Conservation (phyloP, 1,140 invertebrate genomes). For the Hydropsyche tenuis region DNA sequence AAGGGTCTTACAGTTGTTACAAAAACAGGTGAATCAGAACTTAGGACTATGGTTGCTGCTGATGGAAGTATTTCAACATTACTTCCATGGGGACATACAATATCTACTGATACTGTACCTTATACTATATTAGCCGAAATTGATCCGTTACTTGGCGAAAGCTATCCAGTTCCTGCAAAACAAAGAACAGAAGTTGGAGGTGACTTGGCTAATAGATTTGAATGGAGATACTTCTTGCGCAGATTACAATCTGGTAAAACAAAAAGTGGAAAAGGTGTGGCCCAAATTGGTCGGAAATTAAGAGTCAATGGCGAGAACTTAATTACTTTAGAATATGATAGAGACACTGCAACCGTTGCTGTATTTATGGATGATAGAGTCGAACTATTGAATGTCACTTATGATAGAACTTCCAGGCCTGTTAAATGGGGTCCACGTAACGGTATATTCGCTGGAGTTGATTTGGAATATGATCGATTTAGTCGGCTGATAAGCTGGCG, state of each 20-base stretch:
- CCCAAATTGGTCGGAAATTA: constrained; percentile 83
- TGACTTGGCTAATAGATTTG: constrained; percentile 90
- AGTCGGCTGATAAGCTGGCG: constrained; percentile 89
- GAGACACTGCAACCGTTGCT: constrained; percentile 86
- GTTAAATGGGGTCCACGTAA: constrained; percentile 88
- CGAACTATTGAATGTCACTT: constrained; percentile 89
- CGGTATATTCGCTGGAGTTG: constrained; percentile 84
- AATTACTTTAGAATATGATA: constrained; percentile 90
- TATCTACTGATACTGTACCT: constrained; percentile 86
- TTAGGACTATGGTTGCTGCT: constrained; percentile 78
- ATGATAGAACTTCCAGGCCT: constrained; percentile 88
- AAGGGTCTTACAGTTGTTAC: constrained; percentile 86
- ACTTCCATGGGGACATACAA: constrained; percentile 82
- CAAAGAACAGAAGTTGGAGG: constrained; percentile 88
- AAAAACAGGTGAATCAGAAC: constrained; percentile 79
- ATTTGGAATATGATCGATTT: constrained; percentile 91
- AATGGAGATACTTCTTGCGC: constrained; percentile 91
- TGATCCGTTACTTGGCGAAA: constrained; percentile 83
- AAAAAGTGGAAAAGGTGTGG: constrained; percentile 70
- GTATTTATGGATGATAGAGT: constrained; percentile 88
- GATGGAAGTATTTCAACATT: constrained; percentile 81
- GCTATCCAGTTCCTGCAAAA: constrained; percentile 88
- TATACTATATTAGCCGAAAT: constrained; percentile 84
- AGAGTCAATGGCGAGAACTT: constrained; percentile 91
- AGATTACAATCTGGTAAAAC: constrained; percentile 70